Evolutionary conservation across 2,113 vertebrate species (phyloP), one percentile per base, ranked within the genome.

Genomic region (Natator depressus): DNA sequence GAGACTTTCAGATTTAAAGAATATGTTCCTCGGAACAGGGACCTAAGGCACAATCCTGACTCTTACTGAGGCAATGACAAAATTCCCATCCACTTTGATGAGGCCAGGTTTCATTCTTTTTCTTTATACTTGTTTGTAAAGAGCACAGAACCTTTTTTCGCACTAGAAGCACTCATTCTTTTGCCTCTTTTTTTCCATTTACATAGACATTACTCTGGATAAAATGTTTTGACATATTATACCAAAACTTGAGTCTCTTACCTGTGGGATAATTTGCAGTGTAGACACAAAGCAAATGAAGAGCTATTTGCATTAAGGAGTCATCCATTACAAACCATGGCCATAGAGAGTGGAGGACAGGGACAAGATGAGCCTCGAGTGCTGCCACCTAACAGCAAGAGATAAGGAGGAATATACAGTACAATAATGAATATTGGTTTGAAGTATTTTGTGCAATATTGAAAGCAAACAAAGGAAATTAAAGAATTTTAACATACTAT

Each of bases 251-350:
- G 35, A 93, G 25, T 83, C 80, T 90, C 87, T 97, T 97, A 99
- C 99, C 99, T 97, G 96, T 82, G 86, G 98, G 98, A 95, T 98
- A 99, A 94, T 99, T 98, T 92, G 99, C 99, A 1, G 99, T 99
- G 93, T 99, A 99, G 96, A 99, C 99, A 87, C 99, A 99, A 88
- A 99, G 99, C 42, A 99, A 98, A 96, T 99, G 99, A 97, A 99
- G 98, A 81, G 97, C 98, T 20, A 96, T 97, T 93, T 99, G 98
- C 99, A 99, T 99, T 82, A 98, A 85, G 8, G 96, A 88, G 82
- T 99, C 98, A 2, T 99, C 99, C 97, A 98, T 95, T 95, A 99
- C 94, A 91, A 99, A 93, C 99, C 99, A 99, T 0, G 99, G 99
- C 99, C 99, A 99, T 5, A 99, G 98, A 25, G 98, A 98, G 91